A percentile compares a stretch with the other conserved stretches of the same genome.
Evolutionary conservation across 2,888 invertebrate species (phyloP).

Genomic region (Campopleginae sp.): DNA sequence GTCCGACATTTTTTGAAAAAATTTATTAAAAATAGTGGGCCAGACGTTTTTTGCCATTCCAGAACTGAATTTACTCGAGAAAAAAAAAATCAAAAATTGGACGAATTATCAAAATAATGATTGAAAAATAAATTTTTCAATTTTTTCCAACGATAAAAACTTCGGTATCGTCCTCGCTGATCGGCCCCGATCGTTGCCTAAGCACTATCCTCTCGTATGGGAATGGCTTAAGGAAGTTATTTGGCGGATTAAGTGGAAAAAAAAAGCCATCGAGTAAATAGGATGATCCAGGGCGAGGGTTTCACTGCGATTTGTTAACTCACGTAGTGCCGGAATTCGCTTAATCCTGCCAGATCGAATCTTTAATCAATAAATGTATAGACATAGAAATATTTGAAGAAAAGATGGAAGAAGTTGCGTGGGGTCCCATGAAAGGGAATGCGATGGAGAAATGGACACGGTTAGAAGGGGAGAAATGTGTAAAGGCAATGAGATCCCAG

Average conservation of each 20-base stretch:
- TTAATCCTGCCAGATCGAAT: slow-evolving; percentile 35
- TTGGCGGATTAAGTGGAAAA: neutral
- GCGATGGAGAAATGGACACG: slow-evolving; percentile 4
- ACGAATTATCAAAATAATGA: no score
- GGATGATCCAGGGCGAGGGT: neutral
- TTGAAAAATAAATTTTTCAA: no score
- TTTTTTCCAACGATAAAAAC: no score
- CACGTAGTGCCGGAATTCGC: slow-evolving; percentile 6
- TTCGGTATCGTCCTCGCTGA: no score
- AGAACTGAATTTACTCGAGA: no score
- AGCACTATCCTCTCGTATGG: neutral
- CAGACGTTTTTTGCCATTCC: no score
- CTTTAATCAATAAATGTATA: neutral
- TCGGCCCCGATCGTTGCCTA: neutral
- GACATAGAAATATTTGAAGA: neutral
- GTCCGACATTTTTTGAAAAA: no score
- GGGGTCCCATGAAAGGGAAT: slow-evolving; percentile 6
- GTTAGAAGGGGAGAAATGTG: slow-evolving; percentile 24
- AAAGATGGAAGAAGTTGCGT: slow-evolving; percentile 7
- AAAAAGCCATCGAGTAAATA: neutral
- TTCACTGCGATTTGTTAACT: neutral
- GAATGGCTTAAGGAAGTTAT: neutral
- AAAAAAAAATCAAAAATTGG: no score
- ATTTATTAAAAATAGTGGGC: neutral
- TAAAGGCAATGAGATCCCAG: slow-evolving; percentile 27